These are phyloP conservation scores for Ceratina calcarata DNA, from an alignment of 1,140 invertebrate genomes.

Conservation along the genomic window DNA sequence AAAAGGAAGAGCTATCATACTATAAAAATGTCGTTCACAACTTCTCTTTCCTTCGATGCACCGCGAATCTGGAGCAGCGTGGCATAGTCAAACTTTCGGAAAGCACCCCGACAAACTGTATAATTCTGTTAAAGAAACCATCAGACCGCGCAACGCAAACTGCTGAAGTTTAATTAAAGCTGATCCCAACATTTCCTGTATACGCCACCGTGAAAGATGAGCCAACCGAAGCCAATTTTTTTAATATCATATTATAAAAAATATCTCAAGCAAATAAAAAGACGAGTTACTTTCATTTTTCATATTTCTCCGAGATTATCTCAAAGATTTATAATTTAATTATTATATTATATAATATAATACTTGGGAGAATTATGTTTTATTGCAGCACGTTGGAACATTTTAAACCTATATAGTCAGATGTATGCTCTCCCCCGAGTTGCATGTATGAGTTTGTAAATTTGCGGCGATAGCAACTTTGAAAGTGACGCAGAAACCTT, in stretches of 20 bases:
- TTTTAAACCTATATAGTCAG: no score
- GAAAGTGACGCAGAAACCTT: not conserved
- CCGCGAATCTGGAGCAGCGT: conserved; percentile 12
- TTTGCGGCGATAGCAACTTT: not conserved
- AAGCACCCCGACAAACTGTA: conserved; percentile 53
- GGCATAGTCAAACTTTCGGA: conserved; percentile 38
- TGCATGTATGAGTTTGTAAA: not conserved
- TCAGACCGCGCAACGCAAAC: conserved; percentile 31
- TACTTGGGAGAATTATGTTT: no score
- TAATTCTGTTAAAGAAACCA: conserved; percentile 58
- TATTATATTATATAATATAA: no score
- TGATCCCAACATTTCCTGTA: conserved; percentile 44
- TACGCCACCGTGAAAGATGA: conserved; percentile 21
- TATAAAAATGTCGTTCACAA: conserved; percentile 3
- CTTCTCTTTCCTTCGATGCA: conserved; percentile 26
- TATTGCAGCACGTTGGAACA: no score
- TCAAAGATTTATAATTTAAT: no score
- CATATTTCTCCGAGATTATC: no score
- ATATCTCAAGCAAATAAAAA: no score
- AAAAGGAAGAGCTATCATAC: not conserved
- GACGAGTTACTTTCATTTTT: no score
- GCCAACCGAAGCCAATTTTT: no score
- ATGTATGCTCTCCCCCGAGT: no score
- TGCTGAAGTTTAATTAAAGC: conserved; percentile 56
- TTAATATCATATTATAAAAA: no score